Evolutionary conservation across 2,888 invertebrate genomes (phyloP).

Genomic region (Melipona beecheii): DNA sequence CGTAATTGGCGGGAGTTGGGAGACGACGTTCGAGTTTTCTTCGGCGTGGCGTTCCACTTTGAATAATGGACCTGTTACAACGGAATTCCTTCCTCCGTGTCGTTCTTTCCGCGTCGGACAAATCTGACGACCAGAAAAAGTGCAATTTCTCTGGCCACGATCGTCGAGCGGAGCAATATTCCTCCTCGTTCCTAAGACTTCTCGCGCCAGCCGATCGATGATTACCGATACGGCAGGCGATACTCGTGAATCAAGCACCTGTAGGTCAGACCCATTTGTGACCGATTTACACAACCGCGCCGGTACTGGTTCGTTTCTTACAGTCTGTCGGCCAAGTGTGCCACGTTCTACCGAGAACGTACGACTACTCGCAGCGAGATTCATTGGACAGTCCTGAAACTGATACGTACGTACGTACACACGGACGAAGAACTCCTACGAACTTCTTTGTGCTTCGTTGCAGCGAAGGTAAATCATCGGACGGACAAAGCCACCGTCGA

Average conservation of each 20-base stretch:
- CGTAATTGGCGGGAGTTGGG: slow-evolving; percentile 21
- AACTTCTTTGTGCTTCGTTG: slow-evolving; percentile 23
- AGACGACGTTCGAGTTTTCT: slow-evolving; percentile 4
- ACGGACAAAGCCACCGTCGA: slow-evolving; percentile 37
- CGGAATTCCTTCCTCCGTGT: background rate
- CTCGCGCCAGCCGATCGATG: slow-evolving; percentile 52
- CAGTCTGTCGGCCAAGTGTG: slow-evolving; percentile 29
- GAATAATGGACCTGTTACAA: slow-evolving; percentile 15
- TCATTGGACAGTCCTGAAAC: slow-evolving; percentile 37
- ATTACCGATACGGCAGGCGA: slow-evolving; percentile 42
- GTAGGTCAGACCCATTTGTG: slow-evolving; percentile 47
- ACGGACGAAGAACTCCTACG: slow-evolving; percentile 8
- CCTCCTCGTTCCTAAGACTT: slow-evolving; percentile 30
- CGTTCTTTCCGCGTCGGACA: background rate
- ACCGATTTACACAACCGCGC: slow-evolving; percentile 52
- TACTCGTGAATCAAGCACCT: slow-evolving; percentile 50
- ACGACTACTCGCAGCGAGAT: slow-evolving; percentile 16
- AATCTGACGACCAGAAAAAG: background rate
- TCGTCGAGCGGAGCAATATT: slow-evolving; percentile 12
- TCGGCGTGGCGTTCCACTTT: slow-evolving; percentile 1
- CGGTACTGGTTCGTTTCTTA: slow-evolving; percentile 24
- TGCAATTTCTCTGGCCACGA: background rate
- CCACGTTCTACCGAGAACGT: slow-evolving; percentile 36
- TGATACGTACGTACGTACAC: background rate
- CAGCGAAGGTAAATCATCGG: slow-evolving; percentile 21